These are phyloP conservation scores for Drepana falcataria DNA, from an alignment of 2,888 invertebrate species.

Conservation along the genomic window DNA sequence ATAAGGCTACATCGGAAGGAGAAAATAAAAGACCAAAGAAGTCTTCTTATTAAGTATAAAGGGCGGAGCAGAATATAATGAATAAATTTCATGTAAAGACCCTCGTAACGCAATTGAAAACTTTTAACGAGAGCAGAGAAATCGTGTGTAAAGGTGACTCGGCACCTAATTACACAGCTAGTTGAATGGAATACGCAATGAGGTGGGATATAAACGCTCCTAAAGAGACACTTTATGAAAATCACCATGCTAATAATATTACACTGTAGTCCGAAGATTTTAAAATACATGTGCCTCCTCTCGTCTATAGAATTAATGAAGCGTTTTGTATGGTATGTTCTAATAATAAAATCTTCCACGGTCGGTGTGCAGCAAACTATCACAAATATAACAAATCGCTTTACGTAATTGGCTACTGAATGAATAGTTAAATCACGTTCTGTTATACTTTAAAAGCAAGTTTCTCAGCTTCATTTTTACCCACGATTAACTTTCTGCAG, in stretches of 20 bases:
- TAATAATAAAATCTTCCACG: slow-evolving; percentile 10
- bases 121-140: slow-evolving; percentile 78
- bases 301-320: slow-evolving; percentile 34
- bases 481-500: slow-evolving; percentile 55
- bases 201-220: slow-evolving; percentile 59
- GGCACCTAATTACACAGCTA: slow-evolving; percentile 64
- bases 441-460: slow-evolving; percentile 29
- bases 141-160: slow-evolving; percentile 75
- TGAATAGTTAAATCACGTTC: slow-evolving; percentile 37
- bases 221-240: slow-evolving; percentile 48
- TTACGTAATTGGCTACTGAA: slow-evolving; percentile 22
- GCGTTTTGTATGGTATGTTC: slow-evolving; percentile 12
- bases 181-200: slow-evolving; percentile 66
- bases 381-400: slow-evolving; percentile 15
- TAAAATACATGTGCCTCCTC: slow-evolving; percentile 14
- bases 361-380: slow-evolving; percentile 19
- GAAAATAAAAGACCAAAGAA: slow-evolving; percentile 66
- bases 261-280: slow-evolving; percentile 46
- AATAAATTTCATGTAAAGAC: slow-evolving; percentile 74
- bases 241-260: slow-evolving; percentile 61
- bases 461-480: slow-evolving; percentile 33
- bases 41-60: slow-evolving; percentile 68
- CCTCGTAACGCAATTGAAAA: slow-evolving; percentile 77
- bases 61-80: slow-evolving; percentile 67
- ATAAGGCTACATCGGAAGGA: slow-evolving; percentile 49